Conservation (phyloP, 2,113 vertebrate species). For the Heterotis niloticus region DNA sequence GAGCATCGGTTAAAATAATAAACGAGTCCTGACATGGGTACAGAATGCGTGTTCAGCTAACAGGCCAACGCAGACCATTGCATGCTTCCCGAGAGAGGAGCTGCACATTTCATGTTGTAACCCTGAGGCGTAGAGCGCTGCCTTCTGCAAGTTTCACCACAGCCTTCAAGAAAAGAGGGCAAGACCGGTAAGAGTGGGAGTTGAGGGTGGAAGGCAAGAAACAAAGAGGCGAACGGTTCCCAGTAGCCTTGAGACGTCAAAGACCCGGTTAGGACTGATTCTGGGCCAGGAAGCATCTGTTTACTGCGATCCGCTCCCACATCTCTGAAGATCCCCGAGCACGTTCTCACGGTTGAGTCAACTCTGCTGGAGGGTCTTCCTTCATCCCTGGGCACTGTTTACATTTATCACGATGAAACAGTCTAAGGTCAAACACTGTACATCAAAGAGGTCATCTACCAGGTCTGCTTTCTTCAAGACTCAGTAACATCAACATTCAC, state of each 20-base stretch:
- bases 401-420: neutral
- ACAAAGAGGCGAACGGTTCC: neutral
- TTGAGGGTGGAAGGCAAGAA: neutral
- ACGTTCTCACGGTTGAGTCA: neutral
- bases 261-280: neutral
- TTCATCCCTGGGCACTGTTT: neutral
- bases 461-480: neutral
- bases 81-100: neutral
- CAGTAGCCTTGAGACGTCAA: neutral
- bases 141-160: neutral
- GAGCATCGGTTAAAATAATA: neutral
- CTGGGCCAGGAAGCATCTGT: neutral
- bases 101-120: neutral
- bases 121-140: neutral
- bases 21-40: neutral
- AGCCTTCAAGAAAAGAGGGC: neutral
- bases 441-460: neutral
- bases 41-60: neutral
- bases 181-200: neutral
- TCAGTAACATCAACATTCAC: neutral
- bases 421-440: neutral
- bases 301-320: neutral
- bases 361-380: neutral
- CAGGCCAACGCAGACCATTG: neutral
- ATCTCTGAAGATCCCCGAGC: neutral